phyloP scores from a whole-genome alignment of 2,113 vertebrate genomes.

The Phalacrocorax aristotelis region DNA sequence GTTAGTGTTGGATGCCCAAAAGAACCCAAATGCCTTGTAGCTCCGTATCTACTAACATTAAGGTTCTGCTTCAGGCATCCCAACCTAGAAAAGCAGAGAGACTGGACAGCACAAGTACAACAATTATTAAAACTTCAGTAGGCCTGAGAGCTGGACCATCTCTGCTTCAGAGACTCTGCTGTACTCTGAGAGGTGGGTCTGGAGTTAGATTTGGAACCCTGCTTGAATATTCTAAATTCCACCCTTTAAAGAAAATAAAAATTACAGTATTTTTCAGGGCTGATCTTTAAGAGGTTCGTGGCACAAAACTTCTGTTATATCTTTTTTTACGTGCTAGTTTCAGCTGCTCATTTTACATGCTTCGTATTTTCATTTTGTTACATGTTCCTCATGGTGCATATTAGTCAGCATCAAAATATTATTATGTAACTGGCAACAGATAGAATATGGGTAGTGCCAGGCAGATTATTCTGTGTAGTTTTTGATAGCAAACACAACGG shows the following conservation, averaged over 20 bases:
- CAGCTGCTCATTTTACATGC: neutral
- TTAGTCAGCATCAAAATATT: neutral
- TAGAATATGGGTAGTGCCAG: neutral
- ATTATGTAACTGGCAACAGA: neutral
- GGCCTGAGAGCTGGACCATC: neutral
- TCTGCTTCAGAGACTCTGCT: neutral
- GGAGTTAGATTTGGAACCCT: neutral
- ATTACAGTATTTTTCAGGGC: neutral
- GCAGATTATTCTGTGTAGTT: neutral
- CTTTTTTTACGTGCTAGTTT: neutral
- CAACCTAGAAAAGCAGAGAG: neutral
- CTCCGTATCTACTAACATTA: neutral
- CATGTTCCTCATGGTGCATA: neutral
- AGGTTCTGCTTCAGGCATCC: neutral
- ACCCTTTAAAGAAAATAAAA: neutral
- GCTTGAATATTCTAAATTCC: neutral
- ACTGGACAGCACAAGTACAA: neutral
- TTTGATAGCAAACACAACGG: conserved; percentile 16
- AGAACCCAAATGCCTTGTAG: neutral
- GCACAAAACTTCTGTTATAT: neutral
- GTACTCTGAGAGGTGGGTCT: neutral
- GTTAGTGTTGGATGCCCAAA: neutral
- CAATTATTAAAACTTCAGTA: neutral
- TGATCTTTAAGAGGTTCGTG: neutral
- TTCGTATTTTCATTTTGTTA: neutral